These are phyloP conservation scores for Eupithecia abbreviata DNA, from an alignment of 2,888 invertebrate species.

Conservation along the genomic window DNA sequence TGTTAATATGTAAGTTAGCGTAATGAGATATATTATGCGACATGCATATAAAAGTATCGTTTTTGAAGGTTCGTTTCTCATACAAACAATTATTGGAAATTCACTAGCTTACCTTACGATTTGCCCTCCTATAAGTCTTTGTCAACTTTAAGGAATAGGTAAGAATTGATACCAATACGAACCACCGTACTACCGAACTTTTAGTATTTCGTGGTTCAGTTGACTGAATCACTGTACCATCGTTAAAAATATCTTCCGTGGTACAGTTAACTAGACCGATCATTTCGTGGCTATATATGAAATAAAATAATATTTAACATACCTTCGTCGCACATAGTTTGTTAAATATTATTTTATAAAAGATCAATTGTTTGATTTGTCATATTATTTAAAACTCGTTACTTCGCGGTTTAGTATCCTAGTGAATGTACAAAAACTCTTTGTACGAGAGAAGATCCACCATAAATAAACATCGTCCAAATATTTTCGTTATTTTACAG, in stretches of 20 bases:
- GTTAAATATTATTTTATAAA: too few species aligned
- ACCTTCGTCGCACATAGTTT: too few species aligned
- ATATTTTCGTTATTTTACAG: not conserved
- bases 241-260: too few species aligned
- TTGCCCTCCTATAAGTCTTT: not conserved
- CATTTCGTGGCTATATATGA: too few species aligned
- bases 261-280: too few species aligned
- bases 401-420: not conserved
- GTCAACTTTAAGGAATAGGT: not conserved
- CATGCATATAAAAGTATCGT: not conserved
- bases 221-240: too few species aligned
- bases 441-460: not conserved
- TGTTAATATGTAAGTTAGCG: not conserved
- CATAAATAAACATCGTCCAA: slow-evolving; percentile 1
- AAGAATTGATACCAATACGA: not conserved
- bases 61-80: not conserved
- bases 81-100: not conserved
- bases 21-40: not conserved
- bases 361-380: too few species aligned
- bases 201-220: too few species aligned
- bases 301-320: too few species aligned
- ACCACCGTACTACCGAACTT: too few species aligned
- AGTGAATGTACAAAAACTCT: not conserved
- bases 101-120: not conserved
- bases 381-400: not conserved